Conservation (phyloP, 2,888 invertebrate genomes). For the Aromia moschata region DNA sequence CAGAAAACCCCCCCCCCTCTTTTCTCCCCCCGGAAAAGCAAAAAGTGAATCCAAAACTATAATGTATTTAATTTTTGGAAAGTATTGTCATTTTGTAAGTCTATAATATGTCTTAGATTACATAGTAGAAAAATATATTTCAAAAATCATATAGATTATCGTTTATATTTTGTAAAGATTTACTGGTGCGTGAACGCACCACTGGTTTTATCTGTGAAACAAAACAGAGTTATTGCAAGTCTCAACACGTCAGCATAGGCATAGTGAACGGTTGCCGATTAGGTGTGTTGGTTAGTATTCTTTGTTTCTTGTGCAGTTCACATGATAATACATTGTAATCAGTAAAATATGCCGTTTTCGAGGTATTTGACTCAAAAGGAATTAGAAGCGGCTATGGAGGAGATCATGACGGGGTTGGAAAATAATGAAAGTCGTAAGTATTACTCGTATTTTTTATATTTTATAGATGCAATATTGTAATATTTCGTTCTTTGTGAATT, state of each 20-base stretch:
- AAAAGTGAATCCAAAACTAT: too few species aligned
- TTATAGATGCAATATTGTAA: constrained; percentile 3
- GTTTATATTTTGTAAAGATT: neutral
- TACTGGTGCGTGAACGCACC: neutral
- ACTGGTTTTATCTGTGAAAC: neutral
- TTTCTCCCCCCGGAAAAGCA: too few species aligned
- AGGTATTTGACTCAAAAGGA: constrained; percentile 26
- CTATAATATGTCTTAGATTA: too few species aligned
- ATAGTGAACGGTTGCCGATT: neutral
- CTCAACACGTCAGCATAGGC: neutral
- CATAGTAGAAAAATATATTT: too few species aligned
- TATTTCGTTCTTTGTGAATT: constrained; percentile 3
- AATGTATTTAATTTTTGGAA: too few species aligned
- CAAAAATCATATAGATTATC: too few species aligned
- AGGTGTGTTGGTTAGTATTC: neutral
- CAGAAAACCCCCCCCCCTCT: too few species aligned
- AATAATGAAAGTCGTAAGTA: neutral
- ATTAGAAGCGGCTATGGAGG: constrained; percentile 27
- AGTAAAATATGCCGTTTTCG: neutral
- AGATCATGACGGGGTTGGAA: constrained; percentile 6
- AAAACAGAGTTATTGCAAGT: neutral
- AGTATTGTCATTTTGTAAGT: too few species aligned
- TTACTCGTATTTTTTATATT: neutral
- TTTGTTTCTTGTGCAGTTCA: neutral
- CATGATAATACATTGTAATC: neutral